These are phyloP conservation scores for Cenopis cana DNA, from an alignment of 2,888 invertebrate genomes.

Conservation along the genomic window DNA sequence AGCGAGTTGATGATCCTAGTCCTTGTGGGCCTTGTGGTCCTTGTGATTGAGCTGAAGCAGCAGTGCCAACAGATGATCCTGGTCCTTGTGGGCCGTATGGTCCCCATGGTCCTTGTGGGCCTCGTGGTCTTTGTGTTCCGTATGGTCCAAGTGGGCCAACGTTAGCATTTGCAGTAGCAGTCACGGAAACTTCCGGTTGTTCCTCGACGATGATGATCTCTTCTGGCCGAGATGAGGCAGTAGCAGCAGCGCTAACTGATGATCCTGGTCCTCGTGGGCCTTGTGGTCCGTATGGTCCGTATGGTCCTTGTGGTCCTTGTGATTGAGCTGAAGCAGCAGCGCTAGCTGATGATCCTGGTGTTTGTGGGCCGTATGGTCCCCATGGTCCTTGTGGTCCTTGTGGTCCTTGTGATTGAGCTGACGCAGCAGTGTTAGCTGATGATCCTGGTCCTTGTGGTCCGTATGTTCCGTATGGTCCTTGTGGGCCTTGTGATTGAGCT, in stretches of 20 bases:
- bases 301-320: not conserved
- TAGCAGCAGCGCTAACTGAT: not conserved
- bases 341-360: slow-evolving; percentile 22
- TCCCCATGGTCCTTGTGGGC: not conserved
- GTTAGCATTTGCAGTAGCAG: slow-evolving; percentile 3
- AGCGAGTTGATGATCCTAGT: not conserved
- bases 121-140: slow-evolving; percentile 18
- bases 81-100: not conserved
- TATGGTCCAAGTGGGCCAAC: slow-evolving; percentile 28
- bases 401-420: not conserved
- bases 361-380: not conserved
- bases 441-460: slow-evolving; percentile 19
- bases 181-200: slow-evolving; percentile 10
- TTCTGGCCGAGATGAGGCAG: not conserved
- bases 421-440: not conserved
- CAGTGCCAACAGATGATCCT: not conserved
- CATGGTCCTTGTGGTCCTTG: slow-evolving; percentile 9
- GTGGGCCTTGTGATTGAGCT: slow-evolving; percentile 17
- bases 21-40: slow-evolving; percentile 2
- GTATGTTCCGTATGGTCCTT: slow-evolving; percentile 19
- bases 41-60: no score
- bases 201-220: slow-evolving; percentile 7
- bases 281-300: not conserved
- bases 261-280: slow-evolving; percentile 8
- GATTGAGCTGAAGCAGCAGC: slow-evolving; percentile 1